Evolutionary conservation across 2,113 vertebrate genomes (phyloP).

Genomic region (Aleadryas rufinucha): DNA sequence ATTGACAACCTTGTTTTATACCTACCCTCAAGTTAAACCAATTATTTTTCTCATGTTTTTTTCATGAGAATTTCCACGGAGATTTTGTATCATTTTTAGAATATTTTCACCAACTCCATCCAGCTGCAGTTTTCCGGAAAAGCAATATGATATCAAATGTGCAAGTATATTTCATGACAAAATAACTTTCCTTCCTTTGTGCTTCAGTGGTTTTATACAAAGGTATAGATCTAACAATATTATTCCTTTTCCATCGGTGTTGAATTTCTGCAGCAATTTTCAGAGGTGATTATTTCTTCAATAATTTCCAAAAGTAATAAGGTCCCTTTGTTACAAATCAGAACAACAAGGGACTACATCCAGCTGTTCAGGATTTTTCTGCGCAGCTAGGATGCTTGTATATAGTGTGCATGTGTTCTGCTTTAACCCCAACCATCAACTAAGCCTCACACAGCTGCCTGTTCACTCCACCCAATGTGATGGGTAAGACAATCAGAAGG

Average conservation of each 20-base stretch:
- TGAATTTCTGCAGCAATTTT: neutral
- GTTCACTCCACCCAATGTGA: neutral
- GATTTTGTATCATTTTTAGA: neutral
- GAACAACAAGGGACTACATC: neutral
- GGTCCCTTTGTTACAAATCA: neutral
- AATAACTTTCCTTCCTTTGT: neutral
- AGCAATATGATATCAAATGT: neutral
- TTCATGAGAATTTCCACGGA: neutral
- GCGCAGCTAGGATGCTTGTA: neutral
- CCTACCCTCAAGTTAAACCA: neutral
- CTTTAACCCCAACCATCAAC: neutral
- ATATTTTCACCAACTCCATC: neutral
- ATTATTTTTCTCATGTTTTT: neutral
- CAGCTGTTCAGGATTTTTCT: neutral
- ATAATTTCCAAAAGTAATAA: neutral
- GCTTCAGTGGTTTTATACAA: neutral
- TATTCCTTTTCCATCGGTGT: neutral
- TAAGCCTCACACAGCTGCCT: neutral
- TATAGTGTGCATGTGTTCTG: neutral
- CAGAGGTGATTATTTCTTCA: neutral
- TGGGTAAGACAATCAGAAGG: accelerated
- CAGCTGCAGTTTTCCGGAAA: neutral
- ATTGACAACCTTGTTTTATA: neutral
- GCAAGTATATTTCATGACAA: neutral
- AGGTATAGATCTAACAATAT: neutral